These are phyloP conservation scores for Alentia gelatinosa DNA, from an alignment of 2,888 invertebrate genomes.

Conservation along the genomic window DNA sequence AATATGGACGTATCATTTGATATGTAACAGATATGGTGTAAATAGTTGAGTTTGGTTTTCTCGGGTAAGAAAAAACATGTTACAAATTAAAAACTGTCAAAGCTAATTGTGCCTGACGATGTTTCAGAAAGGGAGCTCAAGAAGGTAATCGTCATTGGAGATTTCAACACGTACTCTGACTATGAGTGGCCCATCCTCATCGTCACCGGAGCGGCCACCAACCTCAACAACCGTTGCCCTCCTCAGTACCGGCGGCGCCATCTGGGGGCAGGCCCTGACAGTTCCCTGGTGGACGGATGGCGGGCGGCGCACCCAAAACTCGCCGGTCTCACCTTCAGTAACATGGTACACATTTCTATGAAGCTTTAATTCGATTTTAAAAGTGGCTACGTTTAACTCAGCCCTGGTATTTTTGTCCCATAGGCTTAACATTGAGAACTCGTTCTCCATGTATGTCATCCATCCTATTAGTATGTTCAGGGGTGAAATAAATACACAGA, in stretches of 20 bases:
- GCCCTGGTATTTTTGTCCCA: too few relatives aligned
- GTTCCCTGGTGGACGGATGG: slow-evolving; percentile 45
- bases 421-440: too few relatives aligned
- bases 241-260: neutral
- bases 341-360: slow-evolving; percentile 72
- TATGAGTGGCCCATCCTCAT: slow-evolving; percentile 70
- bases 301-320: neutral
- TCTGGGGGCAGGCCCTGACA: neutral
- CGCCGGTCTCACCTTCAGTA: slow-evolving; percentile 74
- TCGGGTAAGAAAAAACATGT: too few relatives aligned
- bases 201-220: slow-evolving; percentile 59
- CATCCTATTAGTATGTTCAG: too few relatives aligned
- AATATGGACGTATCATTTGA: too few relatives aligned
- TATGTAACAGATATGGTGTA: too few relatives aligned
- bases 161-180: slow-evolving; percentile 74
- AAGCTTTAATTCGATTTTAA: neutral
- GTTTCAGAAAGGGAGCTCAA: slow-evolving; percentile 56
- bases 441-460: too few relatives aligned
- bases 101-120: too few relatives aligned
- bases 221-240: slow-evolving; percentile 41
- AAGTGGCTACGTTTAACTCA: too few relatives aligned
- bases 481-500: too few relatives aligned
- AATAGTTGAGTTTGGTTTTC: too few relatives aligned
- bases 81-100: too few relatives aligned
- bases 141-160: slow-evolving; percentile 72